Conservation (phyloP, 2,888 invertebrate genomes). For the Byasa hedistus region DNA sequence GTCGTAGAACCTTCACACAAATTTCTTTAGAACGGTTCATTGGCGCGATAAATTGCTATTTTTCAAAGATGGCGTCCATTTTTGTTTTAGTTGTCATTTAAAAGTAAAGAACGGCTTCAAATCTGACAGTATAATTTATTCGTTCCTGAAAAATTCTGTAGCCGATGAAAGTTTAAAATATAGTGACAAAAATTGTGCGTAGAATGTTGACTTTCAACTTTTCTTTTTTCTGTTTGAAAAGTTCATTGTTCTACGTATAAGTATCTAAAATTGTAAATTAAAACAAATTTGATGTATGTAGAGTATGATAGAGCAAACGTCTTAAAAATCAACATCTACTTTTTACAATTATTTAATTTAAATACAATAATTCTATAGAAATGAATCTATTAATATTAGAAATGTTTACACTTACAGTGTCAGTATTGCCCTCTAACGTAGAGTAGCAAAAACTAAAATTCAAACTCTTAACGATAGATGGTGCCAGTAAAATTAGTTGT, state of each 20-base stretch:
- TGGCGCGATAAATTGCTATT: conserved; percentile 73
- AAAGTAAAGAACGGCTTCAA: neutral
- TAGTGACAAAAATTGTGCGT: no score
- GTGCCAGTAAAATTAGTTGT: neutral
- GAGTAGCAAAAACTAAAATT: conserved; percentile 42
- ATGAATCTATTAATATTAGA: neutral
- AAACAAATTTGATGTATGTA: no score
- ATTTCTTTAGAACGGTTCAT: conserved; percentile 73
- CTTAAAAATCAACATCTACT: no score
- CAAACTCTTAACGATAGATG: conserved; percentile 36
- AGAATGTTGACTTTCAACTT: no score
- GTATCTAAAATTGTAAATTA: no score
- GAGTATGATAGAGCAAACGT: no score
- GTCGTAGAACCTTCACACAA: conserved; percentile 55
- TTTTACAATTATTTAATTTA: no score
- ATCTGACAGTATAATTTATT: neutral
- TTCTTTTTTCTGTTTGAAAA: no score
- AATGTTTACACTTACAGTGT: neutral
- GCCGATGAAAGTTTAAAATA: no score
- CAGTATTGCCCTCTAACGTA: conserved; percentile 44
- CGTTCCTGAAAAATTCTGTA: neutral
- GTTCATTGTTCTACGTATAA: no score
- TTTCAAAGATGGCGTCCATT: conserved; percentile 55
- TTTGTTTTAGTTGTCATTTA: conserved; percentile 44
- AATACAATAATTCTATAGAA: no score